Evolutionary conservation across 2,888 invertebrate species (phyloP), one percentile per base, ranked within the genome.

Genomic region (Hypomecis punctinalis): DNA sequence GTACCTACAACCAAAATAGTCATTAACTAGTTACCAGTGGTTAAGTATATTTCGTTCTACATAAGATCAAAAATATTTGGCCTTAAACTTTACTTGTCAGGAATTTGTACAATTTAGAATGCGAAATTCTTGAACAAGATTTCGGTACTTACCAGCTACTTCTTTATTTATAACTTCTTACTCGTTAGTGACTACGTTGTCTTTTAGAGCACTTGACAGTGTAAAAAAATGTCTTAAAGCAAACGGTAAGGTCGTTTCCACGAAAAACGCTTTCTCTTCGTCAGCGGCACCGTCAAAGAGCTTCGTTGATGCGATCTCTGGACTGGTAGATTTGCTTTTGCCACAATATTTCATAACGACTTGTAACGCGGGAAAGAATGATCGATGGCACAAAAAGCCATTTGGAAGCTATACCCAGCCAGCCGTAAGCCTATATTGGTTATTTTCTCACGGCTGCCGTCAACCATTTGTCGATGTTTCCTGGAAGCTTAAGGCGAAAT

Each of bases 261-360:
- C 82, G 90, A 90, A 91, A 82, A 81, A 79, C 77, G 89, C 91
- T 90, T 90, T 90, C 90, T 86, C 89, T 78, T 69, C 77, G 76
- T 71, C 80, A 76, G 81, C 84, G 80, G 81, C 79, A 74, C 73
- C 69, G 73, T 84, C 82, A 83, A 84, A 83, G 61, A 57, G 83
- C 73, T 78, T 76, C 78, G 70, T 78, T 81, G 79, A 80, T 76
- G 78, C 77, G 75, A 77, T 76, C 78, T 79, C 60, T 61, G 46
- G 46, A 53, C 57, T 79, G 76, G 74, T 77, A 76, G 74, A 76
- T 71, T 72, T 73, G 63, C 72, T 76, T 69, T 73, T 75, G 77
- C 73, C 75, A 77, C 72, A 74, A 69, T 66, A 73, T 76, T 70
- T 74, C 72, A 75, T 74, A 72, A 66, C 58, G 63, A 47, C 63